Base-by-base conservation (phyloP, 2,797 vertebrate species). In the Geotrypetes seraphini region DNA sequence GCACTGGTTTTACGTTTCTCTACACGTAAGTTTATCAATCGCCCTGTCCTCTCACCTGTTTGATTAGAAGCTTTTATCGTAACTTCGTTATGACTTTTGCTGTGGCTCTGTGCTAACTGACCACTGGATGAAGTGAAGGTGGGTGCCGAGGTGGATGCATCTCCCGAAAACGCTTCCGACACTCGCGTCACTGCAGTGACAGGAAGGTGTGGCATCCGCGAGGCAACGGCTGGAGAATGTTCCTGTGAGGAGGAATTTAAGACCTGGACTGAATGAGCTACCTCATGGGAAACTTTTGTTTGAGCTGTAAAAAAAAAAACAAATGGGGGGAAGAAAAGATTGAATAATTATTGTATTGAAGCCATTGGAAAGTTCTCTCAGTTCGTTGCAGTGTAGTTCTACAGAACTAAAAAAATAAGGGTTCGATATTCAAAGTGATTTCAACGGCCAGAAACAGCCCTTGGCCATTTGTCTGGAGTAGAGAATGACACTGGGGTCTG, bases 201-300 rank as follows among this genome's bases (percentile, higher is more conserved):
- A 0, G 95, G 91, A 46, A 92, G 82, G 60, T 96, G 91, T 9
- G 90, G 87, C 78, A 81, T 86, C 40, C 81, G 67, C 57, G 85
- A 72, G 14, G 69, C 31, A 6, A 78, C 43, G 8, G 71, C 73
- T 13, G 70, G 57, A 2, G 67, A 69, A 13, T 79, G 79, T 19
- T 69, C 84, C 18, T 77, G 84, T 6, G 63, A 66, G 21, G 63
- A 28, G 12, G 69, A 60, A 16, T 10, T 43, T n/a, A 56, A 36
- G 5, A 1, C 5, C 1, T 36, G 30, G 31, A 19, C 16, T 11
- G 27, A 28, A 12, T 64, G 53, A 4, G 70, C 47, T 25, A 65
- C 60, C 27, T 85, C 86, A 2, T 47, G 59, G 7, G 61, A 16
- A 10, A 64, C 33, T 4, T 66, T 55, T 2, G 69, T 65, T 55